These are phyloP conservation scores for Morus bassanus DNA, from an alignment of 2,797 vertebrate species.

Conservation along the genomic window DNA sequence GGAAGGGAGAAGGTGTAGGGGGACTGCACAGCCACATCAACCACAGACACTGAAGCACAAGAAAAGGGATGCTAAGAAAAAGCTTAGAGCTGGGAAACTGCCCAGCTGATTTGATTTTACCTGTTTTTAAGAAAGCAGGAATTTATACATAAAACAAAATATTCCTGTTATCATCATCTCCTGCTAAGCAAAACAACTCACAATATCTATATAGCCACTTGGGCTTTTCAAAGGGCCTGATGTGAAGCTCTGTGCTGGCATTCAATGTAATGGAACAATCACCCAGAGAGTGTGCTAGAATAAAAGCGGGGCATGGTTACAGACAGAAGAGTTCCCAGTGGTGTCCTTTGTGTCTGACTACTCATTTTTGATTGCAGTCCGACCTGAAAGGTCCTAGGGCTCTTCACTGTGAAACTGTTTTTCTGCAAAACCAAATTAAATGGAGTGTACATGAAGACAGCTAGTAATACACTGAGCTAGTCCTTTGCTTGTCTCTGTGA, in stretches of 20 bases:
- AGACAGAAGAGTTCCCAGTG: background rate
- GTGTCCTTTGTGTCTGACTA: background rate
- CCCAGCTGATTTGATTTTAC: background rate
- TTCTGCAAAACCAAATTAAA: background rate
- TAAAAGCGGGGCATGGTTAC: background rate
- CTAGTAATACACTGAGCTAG: background rate
- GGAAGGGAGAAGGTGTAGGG: background rate
- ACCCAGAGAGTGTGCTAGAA: background rate
- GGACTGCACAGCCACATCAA: background rate
- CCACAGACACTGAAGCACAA: background rate
- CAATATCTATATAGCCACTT: too few relatives aligned
- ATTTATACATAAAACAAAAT: background rate
- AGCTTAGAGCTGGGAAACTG: background rate
- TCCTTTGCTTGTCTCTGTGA: background rate
- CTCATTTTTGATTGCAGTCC: background rate
- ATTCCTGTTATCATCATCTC: background rate
- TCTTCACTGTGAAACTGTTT: background rate
- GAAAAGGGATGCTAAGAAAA: background rate
- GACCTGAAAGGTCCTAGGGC: background rate
- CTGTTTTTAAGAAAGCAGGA: background rate
- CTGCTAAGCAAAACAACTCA: background rate
- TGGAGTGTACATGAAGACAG: accelerated
- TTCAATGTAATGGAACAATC: background rate
- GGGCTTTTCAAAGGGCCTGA: background rate
- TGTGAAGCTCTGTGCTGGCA: background rate